phyloP scores from a whole-genome alignment of 2,888 invertebrate species.

The Drosophila mulleri region DNA sequence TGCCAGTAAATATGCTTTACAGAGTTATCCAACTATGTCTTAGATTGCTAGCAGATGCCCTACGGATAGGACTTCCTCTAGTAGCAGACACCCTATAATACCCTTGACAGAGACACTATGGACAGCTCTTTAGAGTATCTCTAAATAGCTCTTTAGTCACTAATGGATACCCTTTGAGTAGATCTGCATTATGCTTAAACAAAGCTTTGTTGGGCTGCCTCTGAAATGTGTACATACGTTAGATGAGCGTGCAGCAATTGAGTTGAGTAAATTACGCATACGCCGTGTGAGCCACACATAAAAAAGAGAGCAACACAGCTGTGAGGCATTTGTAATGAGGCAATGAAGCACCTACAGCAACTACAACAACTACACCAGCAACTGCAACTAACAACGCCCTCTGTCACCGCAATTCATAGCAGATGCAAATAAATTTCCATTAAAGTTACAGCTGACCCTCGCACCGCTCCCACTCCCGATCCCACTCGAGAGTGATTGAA shows the following conservation, averaged over 20 bases:
- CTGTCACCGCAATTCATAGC: constrained; percentile 74
- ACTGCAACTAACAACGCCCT: constrained; percentile 57
- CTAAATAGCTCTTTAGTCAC: not conserved
- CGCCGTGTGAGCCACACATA: constrained; percentile 44
- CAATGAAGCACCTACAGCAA: constrained; percentile 18
- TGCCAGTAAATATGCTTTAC: not conserved
- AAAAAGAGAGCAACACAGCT: constrained; percentile 13
- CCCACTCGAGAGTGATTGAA: constrained; percentile 30
- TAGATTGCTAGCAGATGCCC: no score
- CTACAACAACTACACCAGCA: constrained; percentile 12
- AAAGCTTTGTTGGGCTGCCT: not conserved
- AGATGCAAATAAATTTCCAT: constrained; percentile 79
- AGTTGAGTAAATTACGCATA: constrained; percentile 64
- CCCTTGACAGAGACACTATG: not conserved
- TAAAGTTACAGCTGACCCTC: constrained; percentile 48
- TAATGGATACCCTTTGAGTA: not conserved
- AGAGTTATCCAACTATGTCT: no score
- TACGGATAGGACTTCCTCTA: no score
- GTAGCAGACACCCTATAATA: no score
- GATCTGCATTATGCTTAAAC: not conserved
- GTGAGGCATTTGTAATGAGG: constrained; percentile 28
- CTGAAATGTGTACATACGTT: not conserved
- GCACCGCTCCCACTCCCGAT: not conserved
- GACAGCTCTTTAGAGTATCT: not conserved
- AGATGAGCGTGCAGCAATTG: constrained; percentile 41